Conservation (phyloP, 1,140 invertebrate species). For the Aphaenogaster rudis region DNA sequence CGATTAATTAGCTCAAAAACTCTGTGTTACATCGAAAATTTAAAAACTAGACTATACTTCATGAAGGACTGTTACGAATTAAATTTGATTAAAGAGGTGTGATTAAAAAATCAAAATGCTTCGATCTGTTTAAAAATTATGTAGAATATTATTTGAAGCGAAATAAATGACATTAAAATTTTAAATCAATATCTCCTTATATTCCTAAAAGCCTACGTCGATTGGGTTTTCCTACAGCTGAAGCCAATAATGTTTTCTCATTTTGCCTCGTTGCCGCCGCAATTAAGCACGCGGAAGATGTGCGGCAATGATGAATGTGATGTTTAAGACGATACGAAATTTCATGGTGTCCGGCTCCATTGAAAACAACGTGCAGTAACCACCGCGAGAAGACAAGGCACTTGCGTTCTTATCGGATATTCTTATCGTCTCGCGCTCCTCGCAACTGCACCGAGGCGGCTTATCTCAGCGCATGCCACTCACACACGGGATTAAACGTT, state of each 20-base stretch:
- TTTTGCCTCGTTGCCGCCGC: neutral
- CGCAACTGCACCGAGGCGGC: neutral
- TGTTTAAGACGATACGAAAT: constrained; percentile 18
- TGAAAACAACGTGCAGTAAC: constrained; percentile 8
- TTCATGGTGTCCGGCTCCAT: constrained; percentile 19
- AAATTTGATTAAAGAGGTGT: neutral
- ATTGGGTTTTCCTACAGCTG: neutral
- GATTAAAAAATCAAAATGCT: no score
- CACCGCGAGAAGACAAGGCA: neutral
- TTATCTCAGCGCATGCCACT: constrained; percentile 41
- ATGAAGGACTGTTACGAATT: neutral
- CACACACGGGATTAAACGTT: constrained; percentile 29
- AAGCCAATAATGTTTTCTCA: neutral
- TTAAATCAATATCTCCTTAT: no score
- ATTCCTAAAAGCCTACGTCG: neutral
- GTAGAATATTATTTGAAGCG: no score
- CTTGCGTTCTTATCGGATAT: constrained; percentile 19
- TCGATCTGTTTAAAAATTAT: no score
- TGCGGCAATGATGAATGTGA: neutral
- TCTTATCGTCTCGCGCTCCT: constrained; percentile 36
- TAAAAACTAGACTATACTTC: neutral
- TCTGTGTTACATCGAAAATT: neutral
- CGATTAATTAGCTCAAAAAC: neutral
- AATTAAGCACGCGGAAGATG: neutral
- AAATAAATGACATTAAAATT: no score